Evolutionary conservation across 2,113 vertebrate genomes (phyloP), one percentile per base, ranked within the genome.

Genomic region (Platysternon megacephalum): DNA sequence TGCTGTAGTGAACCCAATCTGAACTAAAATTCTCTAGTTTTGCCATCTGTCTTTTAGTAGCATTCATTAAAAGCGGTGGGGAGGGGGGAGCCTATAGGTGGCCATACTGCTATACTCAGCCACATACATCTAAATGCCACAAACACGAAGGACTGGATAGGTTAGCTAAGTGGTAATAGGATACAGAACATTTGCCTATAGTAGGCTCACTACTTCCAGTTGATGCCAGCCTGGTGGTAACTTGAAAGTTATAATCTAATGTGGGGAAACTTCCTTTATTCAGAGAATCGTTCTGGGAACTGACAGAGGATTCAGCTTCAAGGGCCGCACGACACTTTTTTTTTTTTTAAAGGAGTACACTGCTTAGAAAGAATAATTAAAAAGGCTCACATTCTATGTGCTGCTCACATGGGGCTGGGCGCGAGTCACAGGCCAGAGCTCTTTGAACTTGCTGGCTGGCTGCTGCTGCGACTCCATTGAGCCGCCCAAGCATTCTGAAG

Each of bases 81-180:
- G 5, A 17, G 21, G 4, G 2, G 39, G 16, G 2, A 2, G 13
- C 6, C 1, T 3, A 13, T 2, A 4, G 29, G 2, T 0, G 2
- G 11, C 35, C 0, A 1, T 1, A 22, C 65, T 44, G 10, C 5
- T 53, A 21, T 4, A 4, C 51, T 11, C 10, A 19, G 4, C n/a
- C 35, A 46, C 35, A 12, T 2, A 3, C 8, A 5, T 8, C 17
- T 22, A 3, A 16, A 1, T 1, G 1, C 5, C 13, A 39, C 29
- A 52, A 29, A 51, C 32, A 51, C 13, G 4, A 26, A 3, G 3
- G 10, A 10, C 19, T 16, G 8, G 16, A 11, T 12, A 1, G 26
- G 14, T 12, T 22, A 61, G 35, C 9, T 32, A 22, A 48, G 11
- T 42, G 79, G 48, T n/a, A n/a, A 55, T 10, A 17, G 2, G 22